Base-by-base conservation (phyloP, 2,888 invertebrate species). In the Emmelina monodactyla region DNA sequence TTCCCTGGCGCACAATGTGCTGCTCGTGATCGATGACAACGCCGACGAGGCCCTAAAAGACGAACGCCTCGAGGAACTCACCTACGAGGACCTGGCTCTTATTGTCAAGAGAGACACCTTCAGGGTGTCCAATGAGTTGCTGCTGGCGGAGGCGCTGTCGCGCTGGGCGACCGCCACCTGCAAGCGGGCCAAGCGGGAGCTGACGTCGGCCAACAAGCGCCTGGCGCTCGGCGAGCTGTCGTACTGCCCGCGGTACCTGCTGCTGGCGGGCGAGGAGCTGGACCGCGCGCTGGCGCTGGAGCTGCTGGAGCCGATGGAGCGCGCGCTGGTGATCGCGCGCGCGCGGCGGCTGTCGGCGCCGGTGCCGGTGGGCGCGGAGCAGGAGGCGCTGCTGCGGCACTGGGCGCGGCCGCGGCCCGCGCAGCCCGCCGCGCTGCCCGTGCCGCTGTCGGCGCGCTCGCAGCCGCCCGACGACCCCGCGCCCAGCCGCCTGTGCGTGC, bases 21-120 rank as follows among this genome's bases (percentile, higher is more conserved):
- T 89, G 32, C 64, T 83, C 13, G 73, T 78, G 1, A 54, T 79
- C 22, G 79, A 79, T 31, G 84, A 71, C 0, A 58, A 65, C 31
- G 79, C 78, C 1, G 73, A 79, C 37, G 65, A 53, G 9, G 76
- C 69, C 9, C 58, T 79, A 1, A 56, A 48, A 11, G 71, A 78
- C 40, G 75, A 75, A 44, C 57, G 68, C 11, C 55, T 79, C 22
- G 73, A 75, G 39, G 87, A 89, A 38, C 67, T 92, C 19, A 82
- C 83, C 10, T 83, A 83, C 39, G 82, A 82, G 25, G 88, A 88
- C 45, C 69, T 92, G 16, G 68, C 82, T 2, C 75, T 83, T 22
- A 85, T 92, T 33, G 81, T 88, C 1, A 78, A 78, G 34, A 82
- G 91, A 4, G 88, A 90, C 44, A 86, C 86, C 2, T 62, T 93